Percentiles rank a stretch among this genome's conserved stretches.
These are phyloP conservation scores for Nezara viridula DNA, from an alignment of 2,888 invertebrate species.

Conservation along the genomic window DNA sequence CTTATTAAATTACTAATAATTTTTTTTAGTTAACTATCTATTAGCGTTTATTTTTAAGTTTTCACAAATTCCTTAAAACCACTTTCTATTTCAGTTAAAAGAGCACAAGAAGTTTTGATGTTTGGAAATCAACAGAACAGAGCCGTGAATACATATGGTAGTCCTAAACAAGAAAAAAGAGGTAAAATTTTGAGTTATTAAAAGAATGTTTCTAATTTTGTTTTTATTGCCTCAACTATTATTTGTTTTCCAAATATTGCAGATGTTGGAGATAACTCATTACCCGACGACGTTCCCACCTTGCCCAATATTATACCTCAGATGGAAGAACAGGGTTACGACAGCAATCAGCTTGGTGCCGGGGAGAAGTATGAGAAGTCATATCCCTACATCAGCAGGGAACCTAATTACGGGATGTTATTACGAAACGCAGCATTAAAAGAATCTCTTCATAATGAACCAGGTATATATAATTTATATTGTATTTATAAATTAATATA, in stretches of 20 bases:
- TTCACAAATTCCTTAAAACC: background rate
- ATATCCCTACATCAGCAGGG: constrained; percentile 53
- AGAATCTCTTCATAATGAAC: constrained; percentile 61
- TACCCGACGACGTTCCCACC: constrained; percentile 61
- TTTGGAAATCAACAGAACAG: constrained; percentile 70
- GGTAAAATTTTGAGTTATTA: constrained; percentile 64
- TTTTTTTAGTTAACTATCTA: no score
- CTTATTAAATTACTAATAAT: no score
- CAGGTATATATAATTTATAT: constrained; percentile 60
- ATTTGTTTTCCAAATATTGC: background rate
- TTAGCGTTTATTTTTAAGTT: no score
- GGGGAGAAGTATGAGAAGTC: constrained; percentile 50
- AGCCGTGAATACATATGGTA: constrained; percentile 65
- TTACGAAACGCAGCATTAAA: constrained; percentile 61
- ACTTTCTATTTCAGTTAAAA: constrained; percentile 67
- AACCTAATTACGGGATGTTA: constrained; percentile 61
- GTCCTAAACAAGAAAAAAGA: constrained; percentile 66
- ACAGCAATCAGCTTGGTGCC: constrained; percentile 60
- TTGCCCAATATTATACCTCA: constrained; percentile 56
- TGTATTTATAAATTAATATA: no score
- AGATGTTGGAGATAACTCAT: constrained; percentile 59
- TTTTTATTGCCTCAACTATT: no score
- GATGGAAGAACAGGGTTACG: constrained; percentile 61
- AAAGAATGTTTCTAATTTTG: no score
- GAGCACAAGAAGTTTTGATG: constrained; percentile 70